Evolutionary conservation across 2,888 invertebrate genomes (phyloP).

Genomic region (Sphaerophoria taeniata): DNA sequence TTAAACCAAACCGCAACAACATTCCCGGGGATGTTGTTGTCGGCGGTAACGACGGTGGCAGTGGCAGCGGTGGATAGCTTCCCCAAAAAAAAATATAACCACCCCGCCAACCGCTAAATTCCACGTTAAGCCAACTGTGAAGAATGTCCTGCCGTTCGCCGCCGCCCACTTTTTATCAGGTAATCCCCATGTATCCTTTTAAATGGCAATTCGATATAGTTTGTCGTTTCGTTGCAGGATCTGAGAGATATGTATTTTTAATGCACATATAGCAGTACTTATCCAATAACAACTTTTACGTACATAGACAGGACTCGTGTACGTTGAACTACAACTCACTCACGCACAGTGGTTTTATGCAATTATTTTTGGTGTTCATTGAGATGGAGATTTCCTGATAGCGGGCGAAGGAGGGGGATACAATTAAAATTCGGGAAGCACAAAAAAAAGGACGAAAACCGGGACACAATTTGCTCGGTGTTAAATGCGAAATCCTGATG

Average conservation of each 20-base stretch:
- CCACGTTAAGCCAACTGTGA: conserved; percentile 73
- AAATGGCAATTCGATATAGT: conserved; percentile 74
- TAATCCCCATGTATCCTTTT: conserved; percentile 73
- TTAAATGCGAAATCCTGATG: conserved; percentile 69
- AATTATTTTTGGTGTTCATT: conserved; percentile 67
- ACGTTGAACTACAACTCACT: conserved; percentile 47
- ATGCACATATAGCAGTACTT: conserved; percentile 48
- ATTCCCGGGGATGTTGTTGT: conserved; percentile 65
- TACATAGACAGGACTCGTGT: not conserved
- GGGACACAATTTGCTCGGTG: conserved; percentile 72
- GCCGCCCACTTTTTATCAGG: conserved; percentile 71
- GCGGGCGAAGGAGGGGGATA: conserved; percentile 4
- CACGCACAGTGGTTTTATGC: conserved; percentile 73
- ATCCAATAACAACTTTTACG: conserved; percentile 18
- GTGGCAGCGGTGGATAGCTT: conserved; percentile 4
- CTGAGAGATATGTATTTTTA: conserved; percentile 72
- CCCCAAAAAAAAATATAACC: conserved; percentile 11
- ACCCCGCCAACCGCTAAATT: conserved; percentile 66
- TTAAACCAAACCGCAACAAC: conserved; percentile 73
- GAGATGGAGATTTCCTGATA: not conserved
- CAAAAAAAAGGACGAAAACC: conserved; percentile 59
- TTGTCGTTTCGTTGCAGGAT: conserved; percentile 70
- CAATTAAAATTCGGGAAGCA: conserved; percentile 58
- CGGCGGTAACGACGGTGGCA: conserved; percentile 6
- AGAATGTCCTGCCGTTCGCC: conserved; percentile 58